Conservation (phyloP, 2,797 vertebrate species). For the Brachyalestes nurse region DNA sequence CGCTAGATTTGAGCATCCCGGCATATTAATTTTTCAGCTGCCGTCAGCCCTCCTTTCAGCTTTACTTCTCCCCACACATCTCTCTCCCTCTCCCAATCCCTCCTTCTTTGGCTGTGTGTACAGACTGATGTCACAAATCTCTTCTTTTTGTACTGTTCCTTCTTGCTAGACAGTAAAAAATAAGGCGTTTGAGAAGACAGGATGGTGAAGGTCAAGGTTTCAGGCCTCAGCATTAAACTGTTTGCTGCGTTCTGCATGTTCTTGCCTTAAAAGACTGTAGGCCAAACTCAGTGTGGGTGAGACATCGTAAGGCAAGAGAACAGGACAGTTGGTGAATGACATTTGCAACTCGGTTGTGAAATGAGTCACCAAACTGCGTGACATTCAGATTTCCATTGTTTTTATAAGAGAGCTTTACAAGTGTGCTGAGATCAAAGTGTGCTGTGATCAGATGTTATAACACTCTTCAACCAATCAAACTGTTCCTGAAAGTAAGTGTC, state of each 20-base stretch:
- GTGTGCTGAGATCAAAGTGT: no score
- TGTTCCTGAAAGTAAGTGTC: no score
- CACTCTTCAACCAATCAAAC: no score
- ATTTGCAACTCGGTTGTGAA: no score
- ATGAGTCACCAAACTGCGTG: no score
- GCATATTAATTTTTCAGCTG: slow-evolving; percentile 21
- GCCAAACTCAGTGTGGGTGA: not conserved
- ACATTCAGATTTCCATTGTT: no score
- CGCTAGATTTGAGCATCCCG: slow-evolving; percentile 6
- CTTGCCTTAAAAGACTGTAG: not conserved
- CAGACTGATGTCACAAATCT: not conserved
- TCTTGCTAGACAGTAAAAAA: not conserved
- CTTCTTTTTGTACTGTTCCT: not conserved
- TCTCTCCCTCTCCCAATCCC: not conserved
- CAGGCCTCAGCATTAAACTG: not conserved
- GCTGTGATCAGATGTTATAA: no score
- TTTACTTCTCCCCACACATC: slow-evolving; percentile 2
- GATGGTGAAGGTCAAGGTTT: not conserved
- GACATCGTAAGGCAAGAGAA: not conserved
- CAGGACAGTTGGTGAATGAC: not conserved
- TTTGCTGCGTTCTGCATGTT: not conserved
- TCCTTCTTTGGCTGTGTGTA: not conserved
- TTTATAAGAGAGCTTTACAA: no score
- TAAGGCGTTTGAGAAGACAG: not conserved
- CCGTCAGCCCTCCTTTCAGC: slow-evolving; percentile 16